Percentiles rank a stretch among this genome's conserved stretches.
phyloP scores from a whole-genome alignment of 1,140 invertebrate genomes.

The Drosophila novamexicana region DNA sequence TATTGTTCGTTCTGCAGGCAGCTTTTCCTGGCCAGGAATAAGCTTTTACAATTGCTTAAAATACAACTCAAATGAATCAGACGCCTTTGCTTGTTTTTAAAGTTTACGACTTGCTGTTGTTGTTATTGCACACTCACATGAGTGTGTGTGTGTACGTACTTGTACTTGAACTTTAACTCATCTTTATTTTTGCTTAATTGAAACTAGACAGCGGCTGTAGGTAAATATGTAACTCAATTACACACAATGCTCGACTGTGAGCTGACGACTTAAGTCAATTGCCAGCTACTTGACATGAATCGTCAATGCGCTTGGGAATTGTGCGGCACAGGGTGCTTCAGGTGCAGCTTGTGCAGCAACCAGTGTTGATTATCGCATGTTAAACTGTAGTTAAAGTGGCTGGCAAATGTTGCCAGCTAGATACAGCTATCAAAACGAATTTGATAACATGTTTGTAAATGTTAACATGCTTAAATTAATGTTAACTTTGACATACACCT shows the following conservation, averaged over 20 bases:
- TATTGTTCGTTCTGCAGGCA: slow-evolving; percentile 32
- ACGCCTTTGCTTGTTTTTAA: slow-evolving; percentile 13
- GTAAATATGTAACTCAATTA: slow-evolving; percentile 78
- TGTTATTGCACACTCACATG: slow-evolving; percentile 19
- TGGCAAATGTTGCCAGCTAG: too few relatives aligned
- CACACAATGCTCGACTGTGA: slow-evolving; percentile 23
- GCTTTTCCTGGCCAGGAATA: slow-evolving; percentile 23
- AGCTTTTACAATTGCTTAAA: slow-evolving; percentile 31
- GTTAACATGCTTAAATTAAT: too few relatives aligned
- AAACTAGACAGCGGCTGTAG: slow-evolving; percentile 69
- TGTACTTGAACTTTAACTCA: slow-evolving; percentile 75
- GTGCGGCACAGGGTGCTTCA: slow-evolving; percentile 32
- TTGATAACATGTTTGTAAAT: too few relatives aligned
- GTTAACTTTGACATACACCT: too few relatives aligned
- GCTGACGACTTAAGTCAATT: slow-evolving; percentile 12
- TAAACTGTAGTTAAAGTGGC: neutral
- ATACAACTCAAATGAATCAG: slow-evolving; percentile 40
- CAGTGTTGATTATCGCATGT: neutral
- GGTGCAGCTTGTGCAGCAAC: neutral
- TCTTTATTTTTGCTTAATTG: slow-evolving; percentile 78
- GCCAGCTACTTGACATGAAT: slow-evolving; percentile 22
- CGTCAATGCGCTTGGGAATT: slow-evolving; percentile 25
- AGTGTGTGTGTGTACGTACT: slow-evolving; percentile 7
- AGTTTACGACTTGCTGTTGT: slow-evolving; percentile 46
- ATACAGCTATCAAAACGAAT: too few relatives aligned